Evolutionary conservation across 2,113 vertebrate species (phyloP), one percentile per base, ranked within the genome.

Genomic region (Mesoclemmys tuberculata): DNA sequence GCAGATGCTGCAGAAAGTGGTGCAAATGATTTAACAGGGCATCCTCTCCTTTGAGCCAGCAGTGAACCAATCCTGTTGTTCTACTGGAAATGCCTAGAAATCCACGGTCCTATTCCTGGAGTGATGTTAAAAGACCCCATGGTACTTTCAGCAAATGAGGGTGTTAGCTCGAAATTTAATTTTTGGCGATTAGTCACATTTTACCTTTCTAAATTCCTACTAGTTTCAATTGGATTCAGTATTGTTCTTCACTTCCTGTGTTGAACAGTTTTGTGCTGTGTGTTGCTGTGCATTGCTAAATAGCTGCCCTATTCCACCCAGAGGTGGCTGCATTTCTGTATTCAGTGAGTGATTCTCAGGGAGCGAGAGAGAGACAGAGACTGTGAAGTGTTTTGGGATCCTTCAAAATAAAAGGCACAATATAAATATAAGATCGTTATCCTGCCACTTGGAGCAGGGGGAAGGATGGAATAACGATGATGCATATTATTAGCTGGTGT

Each of bases 41-140:
- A 96, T 93, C 90, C 89, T 96, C 93, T 95, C 10, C 0, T 3
- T 0, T 95, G 95, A 97, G 90, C 96, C 94, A 97, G 87, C 74
- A 93, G 51, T 51, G 44, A 91, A 82, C 52, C 81, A 91, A 94
- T 90, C 75, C 75, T 21, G 18, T 87, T 93, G 14, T 5, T 87
- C 81, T 87, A 56, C n/a, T 54, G 44, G 77, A 85, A 2, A n/a
- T 56, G 31, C 93, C 80, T 85, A 24, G 12, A 8, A n/a, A 14
- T 93, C 64, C 82, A 75, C 84, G 10, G 3, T 89, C 52, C n/a
- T 85, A 26, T 1, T 71, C n/a, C n/a, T 38, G 61, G 38, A 52
- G 13, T 0, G 1, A 46, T 74, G 46, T 81, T 92, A 46, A 77
- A 89, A 92, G 3, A 8, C 21, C 13, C 14, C 11, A 18, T 80